Evolutionary conservation across 2,888 invertebrate genomes (phyloP), one percentile per base, ranked within the genome.

Genomic region (Dolomedes plantarius): DNA sequence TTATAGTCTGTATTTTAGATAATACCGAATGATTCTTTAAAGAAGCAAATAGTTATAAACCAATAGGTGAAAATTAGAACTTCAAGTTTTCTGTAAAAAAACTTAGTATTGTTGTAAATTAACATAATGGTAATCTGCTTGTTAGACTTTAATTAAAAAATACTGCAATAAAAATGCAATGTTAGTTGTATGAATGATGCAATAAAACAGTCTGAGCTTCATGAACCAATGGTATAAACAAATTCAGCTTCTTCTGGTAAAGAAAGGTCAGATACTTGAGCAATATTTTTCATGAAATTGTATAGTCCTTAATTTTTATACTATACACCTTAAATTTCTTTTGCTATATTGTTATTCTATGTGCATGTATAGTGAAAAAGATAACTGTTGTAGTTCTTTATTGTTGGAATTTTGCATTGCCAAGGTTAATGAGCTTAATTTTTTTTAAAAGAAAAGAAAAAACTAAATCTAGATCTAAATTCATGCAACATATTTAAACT

Each of bases 351-450:
- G 56, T 56, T 56, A 56, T 56, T 56, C 23, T 23, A 56, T 56
- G 56, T 56, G 56, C 56, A 56, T 56, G 56, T 46, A 46, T 56
- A 5, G 36, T 36, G 36, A 56, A 23, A 23, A 56, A 16, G 56
- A 11, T 56, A 56, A 56, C 11, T 23, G 23, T 23, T 56, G 41
- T 56, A 56, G 23, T 56, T 56, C 56, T 56, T 56, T 23, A 16
- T 73, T 32, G 56, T 75, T 73, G 31, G 67, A 80, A 56, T 46
- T n/a, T 73, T 72, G 23, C 65, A 72, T 80, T 73, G 80, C 80
- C 73, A 80, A 80, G 31, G 31, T 80, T 71, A 46, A 80, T 65
- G 80, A 80, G 80, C 80, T 80, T 80, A 80, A 65, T 80, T 80
- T 80, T 72, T 41, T 56, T 56, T 56, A 23, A 23, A 23, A 5